Conservation (phyloP, 2,113 vertebrate species). For the Formicarius rufipectus region DNA sequence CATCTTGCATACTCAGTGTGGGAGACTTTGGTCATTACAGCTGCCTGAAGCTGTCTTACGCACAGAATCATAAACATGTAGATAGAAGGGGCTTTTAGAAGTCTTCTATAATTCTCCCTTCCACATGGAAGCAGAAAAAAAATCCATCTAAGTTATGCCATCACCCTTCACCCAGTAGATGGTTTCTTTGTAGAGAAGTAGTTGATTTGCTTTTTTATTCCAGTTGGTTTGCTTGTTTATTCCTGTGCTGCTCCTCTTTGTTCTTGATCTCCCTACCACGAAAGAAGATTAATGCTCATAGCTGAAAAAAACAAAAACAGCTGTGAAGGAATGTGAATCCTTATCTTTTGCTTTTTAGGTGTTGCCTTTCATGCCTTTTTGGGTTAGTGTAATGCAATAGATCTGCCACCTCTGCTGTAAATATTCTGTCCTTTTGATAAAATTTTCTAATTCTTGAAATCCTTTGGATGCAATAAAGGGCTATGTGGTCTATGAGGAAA, state of each 20-base stretch:
- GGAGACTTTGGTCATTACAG: neutral
- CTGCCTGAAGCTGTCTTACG: neutral
- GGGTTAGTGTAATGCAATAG: neutral
- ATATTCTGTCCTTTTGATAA: neutral
- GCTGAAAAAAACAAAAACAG: neutral
- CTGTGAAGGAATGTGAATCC: neutral
- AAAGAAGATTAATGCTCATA: neutral
- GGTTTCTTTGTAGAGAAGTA: neutral
- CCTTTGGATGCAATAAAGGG: neutral
- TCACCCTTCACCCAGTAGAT: neutral
- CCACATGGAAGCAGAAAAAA: neutral
- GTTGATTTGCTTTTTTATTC: neutral
- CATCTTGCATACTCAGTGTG: neutral
- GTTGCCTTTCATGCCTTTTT: conserved; percentile 10
- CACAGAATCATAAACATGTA: neutral
- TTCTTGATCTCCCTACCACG: neutral
- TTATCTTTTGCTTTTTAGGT: neutral
- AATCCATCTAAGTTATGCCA: neutral
- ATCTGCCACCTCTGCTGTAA: neutral
- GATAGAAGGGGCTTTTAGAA: neutral
- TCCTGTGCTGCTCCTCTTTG: neutral
- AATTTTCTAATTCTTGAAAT: neutral
- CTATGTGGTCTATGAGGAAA: neutral
- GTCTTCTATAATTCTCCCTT: neutral
- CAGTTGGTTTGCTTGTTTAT: neutral